A percentile compares a stretch with the other conserved stretches of the same genome.
Conservation (phyloP, 2,888 invertebrate genomes). For the Ophion obscuratus region DNA sequence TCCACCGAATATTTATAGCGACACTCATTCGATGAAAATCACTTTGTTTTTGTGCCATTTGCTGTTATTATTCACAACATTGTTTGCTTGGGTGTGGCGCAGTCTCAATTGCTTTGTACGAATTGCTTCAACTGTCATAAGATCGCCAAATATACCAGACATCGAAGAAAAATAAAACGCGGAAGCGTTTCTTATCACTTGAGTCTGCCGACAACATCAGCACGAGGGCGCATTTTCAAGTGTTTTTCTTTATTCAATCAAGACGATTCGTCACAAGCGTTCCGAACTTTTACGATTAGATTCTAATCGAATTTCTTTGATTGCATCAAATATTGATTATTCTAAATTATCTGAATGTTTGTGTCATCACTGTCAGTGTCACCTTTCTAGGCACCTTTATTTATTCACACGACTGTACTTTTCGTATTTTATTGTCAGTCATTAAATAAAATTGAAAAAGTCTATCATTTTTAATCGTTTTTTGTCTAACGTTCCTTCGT, state of each 20-base stretch:
- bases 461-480: no score
- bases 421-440: no score
- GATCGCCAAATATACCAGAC: neutral
- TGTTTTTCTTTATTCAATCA: neutral
- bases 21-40: neutral
- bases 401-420: no score
- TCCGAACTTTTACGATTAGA: no score
- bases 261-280: neutral
- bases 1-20: constrained; percentile 17
- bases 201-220: neutral
- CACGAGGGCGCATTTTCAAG: neutral
- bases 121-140: neutral
- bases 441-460: no score
- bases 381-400: no score
- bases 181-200: constrained; percentile 9
- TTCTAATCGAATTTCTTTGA: no score
- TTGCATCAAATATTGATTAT: no score
- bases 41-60: neutral
- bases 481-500: no score
- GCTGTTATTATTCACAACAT: constrained; percentile 2
- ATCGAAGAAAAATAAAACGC: neutral
- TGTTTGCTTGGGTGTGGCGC: neutral
- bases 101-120: constrained; percentile 2
- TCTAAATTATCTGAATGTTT: no score
- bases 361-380: no score